phyloP scores from a whole-genome alignment of 1,140 invertebrate genomes.

The Cyclargus thomasi region DNA sequence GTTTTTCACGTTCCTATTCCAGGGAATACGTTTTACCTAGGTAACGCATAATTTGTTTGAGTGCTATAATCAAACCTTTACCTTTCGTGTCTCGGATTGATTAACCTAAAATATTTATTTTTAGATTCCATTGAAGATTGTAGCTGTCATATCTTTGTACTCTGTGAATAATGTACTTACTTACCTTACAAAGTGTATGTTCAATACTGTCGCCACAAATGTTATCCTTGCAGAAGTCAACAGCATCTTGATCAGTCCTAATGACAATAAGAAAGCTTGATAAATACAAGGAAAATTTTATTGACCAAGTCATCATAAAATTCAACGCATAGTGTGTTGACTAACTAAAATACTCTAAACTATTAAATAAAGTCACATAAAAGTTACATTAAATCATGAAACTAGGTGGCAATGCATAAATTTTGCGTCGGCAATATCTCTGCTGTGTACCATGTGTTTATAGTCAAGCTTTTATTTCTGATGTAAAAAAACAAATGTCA shows the following conservation, averaged over 20 bases:
- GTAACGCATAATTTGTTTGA: too few species aligned
- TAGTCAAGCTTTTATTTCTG: neutral
- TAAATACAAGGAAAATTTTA: neutral
- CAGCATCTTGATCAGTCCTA: neutral
- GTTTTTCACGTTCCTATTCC: too few species aligned
- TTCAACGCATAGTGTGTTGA: neutral
- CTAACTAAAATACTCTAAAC: neutral
- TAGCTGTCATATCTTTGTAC: too few species aligned
- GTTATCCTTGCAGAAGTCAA: constrained; percentile 31
- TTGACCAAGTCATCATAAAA: neutral
- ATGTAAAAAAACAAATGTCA: neutral
- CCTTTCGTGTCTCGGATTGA: too few species aligned
- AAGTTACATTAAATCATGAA: too few species aligned
- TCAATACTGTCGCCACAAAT: constrained; percentile 33
- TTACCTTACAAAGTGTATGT: constrained; percentile 37
- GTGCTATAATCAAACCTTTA: too few species aligned
- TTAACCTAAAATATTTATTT: too few species aligned
- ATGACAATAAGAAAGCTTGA: neutral
- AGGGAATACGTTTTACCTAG: too few species aligned
- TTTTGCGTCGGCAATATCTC: too few species aligned
- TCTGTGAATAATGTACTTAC: constrained; percentile 25
- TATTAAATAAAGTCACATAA: neutral
- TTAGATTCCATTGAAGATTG: too few species aligned
- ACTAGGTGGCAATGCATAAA: too few species aligned
- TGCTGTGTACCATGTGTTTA: too few species aligned